Percentiles rank a stretch among this genome's conserved stretches.
phyloP scores from a whole-genome alignment of 2,797 vertebrate species.

The Synanceia verrucosa region DNA sequence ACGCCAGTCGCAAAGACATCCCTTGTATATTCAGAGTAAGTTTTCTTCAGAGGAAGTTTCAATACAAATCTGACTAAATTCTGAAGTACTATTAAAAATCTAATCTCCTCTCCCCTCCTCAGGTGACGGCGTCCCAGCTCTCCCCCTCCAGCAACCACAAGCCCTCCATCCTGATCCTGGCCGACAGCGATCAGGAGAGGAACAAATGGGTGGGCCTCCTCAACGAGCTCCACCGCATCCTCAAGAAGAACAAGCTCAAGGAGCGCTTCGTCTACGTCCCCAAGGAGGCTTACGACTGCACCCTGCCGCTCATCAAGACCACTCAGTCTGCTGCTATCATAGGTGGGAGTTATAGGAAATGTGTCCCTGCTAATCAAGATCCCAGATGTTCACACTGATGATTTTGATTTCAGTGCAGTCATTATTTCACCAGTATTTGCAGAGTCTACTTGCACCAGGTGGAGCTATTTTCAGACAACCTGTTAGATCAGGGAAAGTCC shows the following conservation, averaged over 20 bases:
- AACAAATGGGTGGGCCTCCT: constrained; percentile 97
- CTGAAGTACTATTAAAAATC: background rate
- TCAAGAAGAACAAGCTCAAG: constrained; percentile 98
- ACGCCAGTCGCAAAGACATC: constrained; percentile 96
- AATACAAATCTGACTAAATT: background rate
- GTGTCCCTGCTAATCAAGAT: background rate
- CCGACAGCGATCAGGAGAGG: constrained; percentile 94
- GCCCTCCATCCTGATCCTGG: constrained; percentile 94
- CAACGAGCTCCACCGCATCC: constrained; percentile 93
- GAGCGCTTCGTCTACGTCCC: constrained; percentile 96
- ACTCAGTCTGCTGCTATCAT: constrained; percentile 96
- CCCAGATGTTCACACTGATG: background rate
- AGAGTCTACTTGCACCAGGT: background rate
- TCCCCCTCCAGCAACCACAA: constrained; percentile 90
- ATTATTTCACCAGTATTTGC: background rate
- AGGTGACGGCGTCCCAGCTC: constrained; percentile 97
- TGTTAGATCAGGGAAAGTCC: background rate
- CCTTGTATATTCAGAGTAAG: constrained; percentile 98
- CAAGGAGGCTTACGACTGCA: constrained; percentile 98
- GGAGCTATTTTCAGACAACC: background rate
- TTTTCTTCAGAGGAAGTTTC: constrained; percentile 7
- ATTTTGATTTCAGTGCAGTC: background rate
- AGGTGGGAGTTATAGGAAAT: constrained; percentile 74
- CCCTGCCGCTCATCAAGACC: constrained; percentile 97
- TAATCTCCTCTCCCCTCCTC: background rate